Base-by-base conservation (phyloP, 1,140 invertebrate species). In the Chrysomallon squamiferum region DNA sequence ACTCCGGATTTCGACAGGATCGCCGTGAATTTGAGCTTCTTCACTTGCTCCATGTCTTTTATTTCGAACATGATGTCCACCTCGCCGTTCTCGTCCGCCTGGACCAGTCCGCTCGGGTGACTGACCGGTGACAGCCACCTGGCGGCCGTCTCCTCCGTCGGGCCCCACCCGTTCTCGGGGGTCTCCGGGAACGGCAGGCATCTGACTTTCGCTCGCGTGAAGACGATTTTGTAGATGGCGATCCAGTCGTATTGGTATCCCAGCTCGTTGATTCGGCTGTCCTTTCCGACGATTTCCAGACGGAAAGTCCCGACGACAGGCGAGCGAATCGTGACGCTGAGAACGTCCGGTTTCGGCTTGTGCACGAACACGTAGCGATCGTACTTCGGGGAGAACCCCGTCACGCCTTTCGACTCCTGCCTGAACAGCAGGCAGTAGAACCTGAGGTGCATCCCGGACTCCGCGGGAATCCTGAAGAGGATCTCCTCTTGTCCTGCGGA, bases 181-280 rank as follows among this genome's bases (percentile, higher is more conserved):
- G 70, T 72, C 58, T 74, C 69, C n/a, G 78, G 78, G 60, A 71
- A 77, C 2, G 73, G 70, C 27, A 71, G 57, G 50, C 69, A 74
- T 18, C 67, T 62, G 1, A 69, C 64, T n/a, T 72, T 71, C 0
- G 71, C 69, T 47, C 68, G 69, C 32, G 63, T 67, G 9, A 75
- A 73, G n/a, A 56, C 49, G 33, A 79, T 60, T 65, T 79, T 79
- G 52, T 78, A 79, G 32, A 78, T 66, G 41, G 68, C 71, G 33
- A 79, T 68, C 78, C 78, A 79, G 59, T 79, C 78, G 52, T 79
- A 79, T 58, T 80, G 73, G 33, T 78, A 80, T 3, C 49, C 54
- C 0, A 62, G 62, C 13, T 72, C 67, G 1, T 13, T 68, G 18
- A 75, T 59, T 6, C 71, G 71, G 1, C 63, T 70, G 58, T 80